A percentile compares a stretch with the other conserved stretches of the same genome.
These are phyloP conservation scores for Cheilinus undulatus DNA, from an alignment of 2,113 vertebrate species.

Conservation along the genomic window DNA sequence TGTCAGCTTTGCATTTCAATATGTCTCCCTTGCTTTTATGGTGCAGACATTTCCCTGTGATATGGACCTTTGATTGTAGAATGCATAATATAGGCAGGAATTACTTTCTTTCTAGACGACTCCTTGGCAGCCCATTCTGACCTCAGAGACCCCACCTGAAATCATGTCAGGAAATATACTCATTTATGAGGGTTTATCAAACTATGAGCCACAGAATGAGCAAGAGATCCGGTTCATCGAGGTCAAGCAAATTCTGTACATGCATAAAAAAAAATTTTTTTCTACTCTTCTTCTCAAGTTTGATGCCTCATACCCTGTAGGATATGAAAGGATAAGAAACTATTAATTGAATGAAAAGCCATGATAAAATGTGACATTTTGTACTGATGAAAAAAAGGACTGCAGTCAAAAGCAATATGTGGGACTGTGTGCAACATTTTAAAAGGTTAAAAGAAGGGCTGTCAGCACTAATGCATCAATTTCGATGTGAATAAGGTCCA, in stretches of 20 bases:
- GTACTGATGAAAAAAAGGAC: no score
- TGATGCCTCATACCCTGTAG: no score
- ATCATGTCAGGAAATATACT: slow-evolving; percentile 9
- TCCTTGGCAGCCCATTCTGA: slow-evolving; percentile 4
- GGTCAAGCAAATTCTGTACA: background rate
- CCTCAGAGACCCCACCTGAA: slow-evolving; percentile 7
- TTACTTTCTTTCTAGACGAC: background rate
- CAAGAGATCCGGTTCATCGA: background rate
- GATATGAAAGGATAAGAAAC: no score
- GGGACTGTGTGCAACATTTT: no score
- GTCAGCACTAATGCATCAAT: no score
- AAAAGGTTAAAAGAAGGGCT: no score
- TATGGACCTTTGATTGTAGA: slow-evolving; percentile 5
- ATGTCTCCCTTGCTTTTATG: slow-evolving; percentile 4
- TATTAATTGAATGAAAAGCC: no score
- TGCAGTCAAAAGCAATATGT: no score
- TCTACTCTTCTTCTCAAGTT: no score
- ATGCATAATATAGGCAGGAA: slow-evolving; percentile 18
- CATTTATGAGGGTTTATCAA: background rate
- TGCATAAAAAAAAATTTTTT: no score
- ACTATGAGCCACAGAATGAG: background rate
- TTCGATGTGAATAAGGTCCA: no score
- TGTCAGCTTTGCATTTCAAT: slow-evolving; percentile 56
- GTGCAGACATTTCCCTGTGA: slow-evolving; percentile 1
- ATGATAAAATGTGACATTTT: no score